Evolutionary conservation across 2,888 invertebrate species (phyloP).

Genomic region (Nephrotoma guestfalica): DNA sequence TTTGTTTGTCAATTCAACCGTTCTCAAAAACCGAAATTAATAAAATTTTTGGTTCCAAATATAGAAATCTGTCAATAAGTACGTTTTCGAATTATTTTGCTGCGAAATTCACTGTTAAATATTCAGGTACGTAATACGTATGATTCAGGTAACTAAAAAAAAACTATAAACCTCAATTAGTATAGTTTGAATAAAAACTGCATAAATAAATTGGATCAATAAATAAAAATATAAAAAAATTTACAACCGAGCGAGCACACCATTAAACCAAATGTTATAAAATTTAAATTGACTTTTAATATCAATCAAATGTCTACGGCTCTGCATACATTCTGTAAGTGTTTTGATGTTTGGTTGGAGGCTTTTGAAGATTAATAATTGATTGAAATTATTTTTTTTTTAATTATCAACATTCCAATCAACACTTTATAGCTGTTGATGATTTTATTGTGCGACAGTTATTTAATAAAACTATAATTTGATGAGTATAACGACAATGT

Average conservation of each 20-base stretch:
- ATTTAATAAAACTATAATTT: neutral
- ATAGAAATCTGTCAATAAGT: neutral
- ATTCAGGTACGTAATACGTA: neutral
- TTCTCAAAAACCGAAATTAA: neutral
- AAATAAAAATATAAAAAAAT: neutral
- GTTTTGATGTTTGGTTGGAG: neutral
- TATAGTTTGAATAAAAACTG: neutral
- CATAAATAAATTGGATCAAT: neutral
- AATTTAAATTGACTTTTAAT: neutral
- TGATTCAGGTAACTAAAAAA: neutral
- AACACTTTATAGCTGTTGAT: neutral
- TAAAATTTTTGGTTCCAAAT: neutral
- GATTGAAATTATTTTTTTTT: neutral
- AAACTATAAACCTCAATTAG: neutral
- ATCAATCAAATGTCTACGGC: neutral
- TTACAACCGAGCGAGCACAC: neutral
- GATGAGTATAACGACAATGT: neutral
- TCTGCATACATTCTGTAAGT: neutral
- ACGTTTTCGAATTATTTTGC: neutral
- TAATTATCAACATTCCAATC: neutral
- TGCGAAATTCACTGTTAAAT: neutral
- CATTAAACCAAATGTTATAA: neutral
- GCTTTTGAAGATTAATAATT: neutral
- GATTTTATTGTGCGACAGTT: neutral
- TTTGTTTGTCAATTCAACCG: neutral